Conservation (phyloP, 2,797 vertebrate genomes). For the Bucorvus abyssinicus region DNA sequence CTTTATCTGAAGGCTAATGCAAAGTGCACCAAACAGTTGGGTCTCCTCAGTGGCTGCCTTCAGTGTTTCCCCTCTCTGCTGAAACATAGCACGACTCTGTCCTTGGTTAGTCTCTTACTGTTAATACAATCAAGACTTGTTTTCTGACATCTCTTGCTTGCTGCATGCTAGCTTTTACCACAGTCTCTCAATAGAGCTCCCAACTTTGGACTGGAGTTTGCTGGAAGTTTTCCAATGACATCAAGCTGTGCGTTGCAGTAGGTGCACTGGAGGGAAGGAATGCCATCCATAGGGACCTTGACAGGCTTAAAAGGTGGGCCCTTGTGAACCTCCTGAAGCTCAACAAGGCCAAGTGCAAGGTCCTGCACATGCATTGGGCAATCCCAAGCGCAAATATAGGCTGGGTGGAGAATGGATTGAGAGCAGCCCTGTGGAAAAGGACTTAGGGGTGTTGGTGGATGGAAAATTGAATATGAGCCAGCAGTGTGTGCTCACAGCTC, state of each 20-base stretch:
- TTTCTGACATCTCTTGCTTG: not conserved
- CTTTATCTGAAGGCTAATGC: not conserved
- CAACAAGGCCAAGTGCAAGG: not conserved
- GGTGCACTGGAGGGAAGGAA: not conserved
- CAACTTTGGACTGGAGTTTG: not conserved
- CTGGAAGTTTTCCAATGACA: not conserved
- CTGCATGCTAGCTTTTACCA: not conserved
- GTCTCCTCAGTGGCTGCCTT: not conserved
- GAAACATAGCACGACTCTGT: rapidly evolving
- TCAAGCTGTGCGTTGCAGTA: not conserved
- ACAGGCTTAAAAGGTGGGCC: no score
- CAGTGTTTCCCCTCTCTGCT: not conserved
- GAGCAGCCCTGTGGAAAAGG: not conserved
- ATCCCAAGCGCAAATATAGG: not conserved
- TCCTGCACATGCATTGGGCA: not conserved
- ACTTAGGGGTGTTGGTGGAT: not conserved
- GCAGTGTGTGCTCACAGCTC: not conserved
- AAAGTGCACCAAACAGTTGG: rapidly evolving
- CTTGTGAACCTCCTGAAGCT: not conserved
- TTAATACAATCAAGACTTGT: rapidly evolving
- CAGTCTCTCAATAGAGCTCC: rapidly evolving
- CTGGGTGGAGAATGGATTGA: not conserved
- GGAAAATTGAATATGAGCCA: not conserved
- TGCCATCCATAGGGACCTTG: not conserved
- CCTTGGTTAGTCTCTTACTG: no score